Evolutionary conservation across 1,140 invertebrate genomes (phyloP).

Genomic region (Pseudomyrmex sp.): DNA sequence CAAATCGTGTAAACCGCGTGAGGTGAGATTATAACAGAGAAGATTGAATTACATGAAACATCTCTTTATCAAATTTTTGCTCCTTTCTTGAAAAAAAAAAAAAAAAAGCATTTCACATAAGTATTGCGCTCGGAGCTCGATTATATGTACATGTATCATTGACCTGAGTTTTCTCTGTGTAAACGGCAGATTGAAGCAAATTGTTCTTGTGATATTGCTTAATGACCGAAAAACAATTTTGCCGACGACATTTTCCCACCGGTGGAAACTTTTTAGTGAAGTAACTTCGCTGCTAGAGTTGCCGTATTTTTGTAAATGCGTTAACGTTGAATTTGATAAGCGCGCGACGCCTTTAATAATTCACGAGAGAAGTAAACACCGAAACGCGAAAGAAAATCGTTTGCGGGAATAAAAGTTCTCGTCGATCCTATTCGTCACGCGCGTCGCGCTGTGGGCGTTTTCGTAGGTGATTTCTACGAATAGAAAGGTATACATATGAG

Average conservation of each 20-base stretch:
- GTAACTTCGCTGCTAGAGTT: conserved; percentile 28
- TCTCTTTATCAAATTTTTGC: not conserved
- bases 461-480: conserved; percentile 68
- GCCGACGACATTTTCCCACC: conserved; percentile 46
- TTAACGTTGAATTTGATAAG: conserved; percentile 46
- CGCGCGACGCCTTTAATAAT: conserved; percentile 37
- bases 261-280: not conserved
- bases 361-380: conserved; percentile 22
- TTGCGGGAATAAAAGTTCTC: conserved; percentile 64
- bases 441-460: conserved; percentile 60
- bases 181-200: conserved; percentile 6
- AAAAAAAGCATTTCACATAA: not conserved
- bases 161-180: not conserved
- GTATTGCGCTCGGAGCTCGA: not conserved
- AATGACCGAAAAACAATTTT: conserved; percentile 20
- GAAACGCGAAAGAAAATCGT: conserved; percentile 55
- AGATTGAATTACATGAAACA: not conserved
- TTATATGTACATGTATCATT: not conserved
- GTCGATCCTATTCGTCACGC: conserved; percentile 67
- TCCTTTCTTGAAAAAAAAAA: not conserved
- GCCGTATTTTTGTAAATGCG: conserved; percentile 40
- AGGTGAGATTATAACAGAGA: not conserved
- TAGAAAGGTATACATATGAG: conserved; percentile 61
- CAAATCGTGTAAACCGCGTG: conserved; percentile 20
- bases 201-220: not conserved